Conservation (phyloP, 2,797 vertebrate species). For the Staurois parvus region DNA sequence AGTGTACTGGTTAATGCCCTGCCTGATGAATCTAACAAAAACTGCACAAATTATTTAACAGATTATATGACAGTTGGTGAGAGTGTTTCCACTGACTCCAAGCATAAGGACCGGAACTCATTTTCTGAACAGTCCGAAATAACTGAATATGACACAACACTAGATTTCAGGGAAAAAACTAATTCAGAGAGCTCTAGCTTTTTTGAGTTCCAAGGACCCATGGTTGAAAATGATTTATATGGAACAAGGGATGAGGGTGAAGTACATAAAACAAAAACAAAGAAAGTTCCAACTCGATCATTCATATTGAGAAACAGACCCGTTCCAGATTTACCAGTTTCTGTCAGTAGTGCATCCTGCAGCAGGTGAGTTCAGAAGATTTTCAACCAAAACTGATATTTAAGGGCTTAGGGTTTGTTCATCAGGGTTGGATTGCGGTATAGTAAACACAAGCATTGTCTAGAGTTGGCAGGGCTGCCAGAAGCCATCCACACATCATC, state of each 20-base stretch:
- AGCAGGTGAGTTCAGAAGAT: constrained; percentile 77
- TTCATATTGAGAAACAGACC: constrained; percentile 89
- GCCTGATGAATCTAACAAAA: neutral
- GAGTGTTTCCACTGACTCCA: neutral
- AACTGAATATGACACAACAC: neutral
- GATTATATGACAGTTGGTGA: neutral
- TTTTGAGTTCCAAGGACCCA: constrained; percentile 78
- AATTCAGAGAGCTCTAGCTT: constrained; percentile 9
- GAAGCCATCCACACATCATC: too few species aligned
- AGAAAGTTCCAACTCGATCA: constrained; percentile 77
- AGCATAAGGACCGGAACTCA: neutral
- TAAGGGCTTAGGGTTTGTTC: too few species aligned
- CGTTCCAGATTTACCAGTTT: constrained; percentile 86
- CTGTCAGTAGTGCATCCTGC: constrained; percentile 62
- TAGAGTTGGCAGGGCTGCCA: too few species aligned
- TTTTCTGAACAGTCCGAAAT: neutral
- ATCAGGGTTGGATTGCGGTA: too few species aligned
- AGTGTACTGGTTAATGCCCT: neutral
- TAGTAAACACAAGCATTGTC: too few species aligned
- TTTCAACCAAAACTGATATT: neutral
- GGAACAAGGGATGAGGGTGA: constrained; percentile 55
- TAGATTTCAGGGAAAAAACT: neutral
- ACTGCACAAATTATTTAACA: neutral
- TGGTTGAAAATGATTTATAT: constrained; percentile 92
- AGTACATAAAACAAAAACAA: constrained; percentile 22